Conservation (phyloP, 2,113 vertebrate genomes). For the Apeltes quadracus region DNA sequence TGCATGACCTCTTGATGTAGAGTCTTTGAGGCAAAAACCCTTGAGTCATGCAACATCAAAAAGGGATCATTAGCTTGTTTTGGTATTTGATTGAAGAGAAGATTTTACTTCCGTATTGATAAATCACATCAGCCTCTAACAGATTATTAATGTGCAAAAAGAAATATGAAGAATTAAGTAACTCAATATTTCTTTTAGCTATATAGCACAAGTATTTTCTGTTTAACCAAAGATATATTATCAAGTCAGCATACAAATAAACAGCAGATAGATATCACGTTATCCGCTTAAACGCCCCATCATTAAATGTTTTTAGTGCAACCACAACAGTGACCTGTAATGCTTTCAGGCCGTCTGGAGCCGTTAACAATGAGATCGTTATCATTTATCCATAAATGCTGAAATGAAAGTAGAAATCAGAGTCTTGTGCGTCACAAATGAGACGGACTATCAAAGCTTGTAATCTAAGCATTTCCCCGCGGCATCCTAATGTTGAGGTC, state of each 20-base stretch:
- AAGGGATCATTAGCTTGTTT: background rate
- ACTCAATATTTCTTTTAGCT: background rate
- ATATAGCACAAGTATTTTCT: background rate
- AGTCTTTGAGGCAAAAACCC: background rate
- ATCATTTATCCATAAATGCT: conserved; percentile 36
- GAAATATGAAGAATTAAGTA: background rate
- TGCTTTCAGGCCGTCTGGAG: conserved; percentile 20
- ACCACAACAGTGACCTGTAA: conserved; percentile 2
- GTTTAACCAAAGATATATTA: conserved; percentile 2
- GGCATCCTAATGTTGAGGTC: conserved; percentile 1
- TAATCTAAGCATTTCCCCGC: conserved; percentile 7
- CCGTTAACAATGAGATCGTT: conserved; percentile 14
- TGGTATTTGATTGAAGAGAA: background rate
- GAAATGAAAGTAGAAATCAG: conserved; percentile 20
- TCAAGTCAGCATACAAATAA: background rate
- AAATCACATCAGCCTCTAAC: background rate
- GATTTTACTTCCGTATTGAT: background rate
- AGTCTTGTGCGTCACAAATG: conserved; percentile 11
- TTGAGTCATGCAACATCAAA: background rate
- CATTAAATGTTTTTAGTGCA: background rate
- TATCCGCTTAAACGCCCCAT: conserved; percentile 7
- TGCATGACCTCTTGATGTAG: background rate
- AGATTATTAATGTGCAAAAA: background rate
- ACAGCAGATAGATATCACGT: background rate
- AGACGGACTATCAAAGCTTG: conserved; percentile 1